Evolutionary conservation across 2,888 invertebrate genomes (phyloP).

Genomic region (Eudemis profundana): DNA sequence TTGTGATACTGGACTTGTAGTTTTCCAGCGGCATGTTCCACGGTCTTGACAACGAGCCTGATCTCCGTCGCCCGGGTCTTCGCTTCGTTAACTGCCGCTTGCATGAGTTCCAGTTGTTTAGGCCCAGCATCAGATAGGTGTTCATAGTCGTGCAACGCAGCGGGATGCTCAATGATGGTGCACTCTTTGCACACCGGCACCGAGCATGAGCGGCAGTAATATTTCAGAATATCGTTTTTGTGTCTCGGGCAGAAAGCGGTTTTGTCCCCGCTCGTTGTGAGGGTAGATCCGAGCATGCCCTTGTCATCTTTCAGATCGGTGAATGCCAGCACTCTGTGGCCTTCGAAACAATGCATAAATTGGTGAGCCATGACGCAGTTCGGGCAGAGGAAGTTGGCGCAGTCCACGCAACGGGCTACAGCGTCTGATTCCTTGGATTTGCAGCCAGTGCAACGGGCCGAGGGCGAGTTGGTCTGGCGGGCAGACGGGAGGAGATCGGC

Average conservation of each 20-base stretch:
- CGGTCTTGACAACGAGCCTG: constrained; percentile 92
- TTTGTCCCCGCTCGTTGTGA: constrained; percentile 86
- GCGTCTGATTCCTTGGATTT: constrained; percentile 97
- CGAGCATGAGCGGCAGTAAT: constrained; percentile 97
- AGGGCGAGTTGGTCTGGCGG: constrained; percentile 77
- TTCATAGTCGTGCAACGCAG: constrained; percentile 93
- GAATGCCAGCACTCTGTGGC: constrained; percentile 94
- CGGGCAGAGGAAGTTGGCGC: constrained; percentile 97
- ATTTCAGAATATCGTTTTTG: constrained; percentile 95
- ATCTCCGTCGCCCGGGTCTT: constrained; percentile 95
- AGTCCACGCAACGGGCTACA: constrained; percentile 98
- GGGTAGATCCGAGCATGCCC: constrained; percentile 79
- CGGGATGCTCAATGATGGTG: constrained; percentile 94
- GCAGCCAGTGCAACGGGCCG: constrained; percentile 96
- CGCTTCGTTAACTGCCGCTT: constrained; percentile 93
- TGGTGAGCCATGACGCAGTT: constrained; percentile 99
- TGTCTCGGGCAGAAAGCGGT: constrained; percentile 93
- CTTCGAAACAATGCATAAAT: constrained; percentile 99
- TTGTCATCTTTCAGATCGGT: constrained; percentile 87
- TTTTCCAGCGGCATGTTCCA: constrained; percentile 93
- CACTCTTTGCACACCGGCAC: constrained; percentile 98
- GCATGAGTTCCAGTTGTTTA: constrained; percentile 92
- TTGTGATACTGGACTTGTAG: constrained; percentile 95
- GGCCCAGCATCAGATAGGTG: constrained; percentile 93
- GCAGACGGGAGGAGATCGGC: constrained; percentile 79